These are phyloP conservation scores for Lepidurus arcticus DNA, from an alignment of 1,140 invertebrate genomes.

Conservation along the genomic window DNA sequence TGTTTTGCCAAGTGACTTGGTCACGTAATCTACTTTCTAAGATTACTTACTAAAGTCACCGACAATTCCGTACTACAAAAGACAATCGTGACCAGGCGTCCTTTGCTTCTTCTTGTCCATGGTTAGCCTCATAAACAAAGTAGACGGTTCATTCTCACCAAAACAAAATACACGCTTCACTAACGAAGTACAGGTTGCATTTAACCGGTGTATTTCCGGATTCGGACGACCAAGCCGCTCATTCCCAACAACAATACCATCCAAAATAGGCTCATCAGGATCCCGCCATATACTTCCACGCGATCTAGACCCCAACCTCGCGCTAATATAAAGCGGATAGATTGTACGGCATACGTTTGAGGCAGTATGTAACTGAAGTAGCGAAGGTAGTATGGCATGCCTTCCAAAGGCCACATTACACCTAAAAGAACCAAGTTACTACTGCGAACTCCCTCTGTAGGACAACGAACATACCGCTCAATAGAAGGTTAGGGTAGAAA, in stretches of 20 bases:
- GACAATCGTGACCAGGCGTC: slow-evolving; percentile 17
- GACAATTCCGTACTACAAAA: not conserved
- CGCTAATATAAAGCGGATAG: slow-evolving; percentile 78
- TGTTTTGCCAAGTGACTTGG: slow-evolving; percentile 3
- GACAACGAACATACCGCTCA: slow-evolving; percentile 63
- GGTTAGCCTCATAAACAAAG: not conserved
- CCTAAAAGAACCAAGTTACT: slow-evolving; percentile 50
- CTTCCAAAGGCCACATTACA: slow-evolving; percentile 86
- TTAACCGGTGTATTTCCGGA: slow-evolving; percentile 40
- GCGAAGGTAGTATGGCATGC: slow-evolving; percentile 78
- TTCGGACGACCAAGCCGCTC: slow-evolving; percentile 59
- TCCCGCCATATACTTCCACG: slow-evolving; percentile 79
- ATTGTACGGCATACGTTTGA: slow-evolving; percentile 82
- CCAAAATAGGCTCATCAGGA: slow-evolving; percentile 80
- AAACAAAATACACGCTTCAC: slow-evolving; percentile 9
- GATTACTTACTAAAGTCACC: too few species aligned
- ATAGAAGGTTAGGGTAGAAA: slow-evolving; percentile 84
- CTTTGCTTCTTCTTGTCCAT: not conserved
- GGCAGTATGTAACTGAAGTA: slow-evolving; percentile 79
- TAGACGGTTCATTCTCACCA: not conserved
- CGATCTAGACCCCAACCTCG: slow-evolving; percentile 79
- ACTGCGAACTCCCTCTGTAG: slow-evolving; percentile 5
- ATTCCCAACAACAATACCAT: slow-evolving; percentile 76
- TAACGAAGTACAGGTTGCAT: not conserved
- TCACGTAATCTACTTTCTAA: slow-evolving; percentile 12